Conservation (phyloP, 2,113 vertebrate species). For the Hippocampus zosterae region DNA sequence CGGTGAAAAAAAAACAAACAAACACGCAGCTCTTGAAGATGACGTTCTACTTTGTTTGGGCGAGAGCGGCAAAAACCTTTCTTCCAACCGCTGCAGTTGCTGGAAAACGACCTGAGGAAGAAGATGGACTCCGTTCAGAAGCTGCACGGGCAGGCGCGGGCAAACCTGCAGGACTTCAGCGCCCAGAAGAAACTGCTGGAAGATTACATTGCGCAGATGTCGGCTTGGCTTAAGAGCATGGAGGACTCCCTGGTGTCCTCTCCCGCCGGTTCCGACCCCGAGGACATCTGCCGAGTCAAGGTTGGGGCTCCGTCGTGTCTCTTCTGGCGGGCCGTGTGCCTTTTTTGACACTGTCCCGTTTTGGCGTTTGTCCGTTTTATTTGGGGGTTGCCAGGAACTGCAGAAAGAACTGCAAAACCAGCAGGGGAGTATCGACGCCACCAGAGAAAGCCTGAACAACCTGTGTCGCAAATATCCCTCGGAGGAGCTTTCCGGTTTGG, state of each 20-base stretch:
- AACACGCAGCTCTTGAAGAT: no score
- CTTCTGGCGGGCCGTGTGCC: no score
- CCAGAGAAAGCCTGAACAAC: conserved; percentile 84
- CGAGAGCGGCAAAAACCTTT: background rate
- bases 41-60: no score
- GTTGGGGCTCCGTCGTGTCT: conserved; percentile 61
- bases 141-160: conserved; percentile 77
- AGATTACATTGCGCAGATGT: conserved; percentile 78
- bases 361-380: background rate
- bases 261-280: conserved; percentile 69
- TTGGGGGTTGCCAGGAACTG: conserved; percentile 74
- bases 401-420: conserved; percentile 90
- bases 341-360: background rate
- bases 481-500: conserved; percentile 80
- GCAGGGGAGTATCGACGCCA: conserved; percentile 80
- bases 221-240: conserved; percentile 75
- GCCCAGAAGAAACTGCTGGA: conserved; percentile 81
- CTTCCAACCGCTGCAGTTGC: conserved; percentile 70
- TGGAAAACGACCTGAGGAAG: conserved; percentile 85
- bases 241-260: conserved; percentile 78
- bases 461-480: conserved; percentile 91
- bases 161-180: conserved; percentile 81
- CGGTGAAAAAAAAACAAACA: no score
- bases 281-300: conserved; percentile 87
- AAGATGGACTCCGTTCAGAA: conserved; percentile 82